Conservation (phyloP, 1,140 invertebrate genomes). For the Rhagoletis pomonella region DNA sequence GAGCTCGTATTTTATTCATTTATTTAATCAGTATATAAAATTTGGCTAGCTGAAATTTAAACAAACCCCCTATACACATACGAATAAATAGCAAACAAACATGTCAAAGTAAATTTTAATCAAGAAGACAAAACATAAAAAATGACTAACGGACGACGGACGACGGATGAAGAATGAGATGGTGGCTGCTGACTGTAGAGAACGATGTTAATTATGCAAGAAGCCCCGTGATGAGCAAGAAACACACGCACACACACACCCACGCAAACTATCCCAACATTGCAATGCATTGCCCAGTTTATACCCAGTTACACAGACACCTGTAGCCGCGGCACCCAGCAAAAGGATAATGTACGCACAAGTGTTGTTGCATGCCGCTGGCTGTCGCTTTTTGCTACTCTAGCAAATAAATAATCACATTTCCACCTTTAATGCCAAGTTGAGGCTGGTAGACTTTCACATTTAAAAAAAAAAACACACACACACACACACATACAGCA, state of each 20-base stretch:
- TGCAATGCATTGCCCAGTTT: too few species aligned
- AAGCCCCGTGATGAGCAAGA: background rate
- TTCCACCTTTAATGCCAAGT: conserved; percentile 24
- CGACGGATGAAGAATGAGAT: background rate
- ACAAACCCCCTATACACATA: background rate
- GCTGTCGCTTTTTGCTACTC: conserved; percentile 40
- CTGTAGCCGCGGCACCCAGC: background rate
- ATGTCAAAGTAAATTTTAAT: background rate
- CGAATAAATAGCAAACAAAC: background rate
- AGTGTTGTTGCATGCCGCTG: conserved; percentile 25
- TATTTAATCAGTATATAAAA: conserved; percentile 21
- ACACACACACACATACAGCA: conserved; percentile 33
- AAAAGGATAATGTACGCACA: conserved; percentile 47
- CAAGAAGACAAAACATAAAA: background rate
- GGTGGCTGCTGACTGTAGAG: background rate
- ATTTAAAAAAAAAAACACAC: background rate
- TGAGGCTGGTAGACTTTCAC: background rate
- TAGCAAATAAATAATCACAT: conserved; percentile 35
- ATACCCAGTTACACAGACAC: conserved; percentile 10
- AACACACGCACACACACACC: conserved; percentile 2
- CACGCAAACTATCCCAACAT: too few species aligned
- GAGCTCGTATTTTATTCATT: background rate
- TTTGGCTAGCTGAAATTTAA: background rate
- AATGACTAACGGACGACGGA: background rate
- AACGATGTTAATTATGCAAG: background rate